These are phyloP conservation scores for Protomyctophum bolini DNA, from an alignment of 2,113 vertebrate species.

Conservation along the genomic window DNA sequence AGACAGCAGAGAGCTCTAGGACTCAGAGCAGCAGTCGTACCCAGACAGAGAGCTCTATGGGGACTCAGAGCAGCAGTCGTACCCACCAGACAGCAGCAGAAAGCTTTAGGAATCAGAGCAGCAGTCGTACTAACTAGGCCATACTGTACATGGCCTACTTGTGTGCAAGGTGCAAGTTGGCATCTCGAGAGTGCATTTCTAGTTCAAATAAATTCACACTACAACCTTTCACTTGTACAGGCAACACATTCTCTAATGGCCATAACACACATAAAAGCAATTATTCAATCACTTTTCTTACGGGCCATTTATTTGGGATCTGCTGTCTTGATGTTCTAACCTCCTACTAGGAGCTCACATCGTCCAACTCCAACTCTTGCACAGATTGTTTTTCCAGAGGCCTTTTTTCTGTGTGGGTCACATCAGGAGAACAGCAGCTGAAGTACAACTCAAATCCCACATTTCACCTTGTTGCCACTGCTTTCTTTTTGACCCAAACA, in stretches of 20 bases:
- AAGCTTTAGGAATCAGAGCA: too few species aligned
- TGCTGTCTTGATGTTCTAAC: slow-evolving; percentile 21
- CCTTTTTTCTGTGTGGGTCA: slow-evolving; percentile 39
- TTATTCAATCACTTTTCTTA: slow-evolving; percentile 30
- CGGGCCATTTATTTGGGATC: slow-evolving; percentile 4
- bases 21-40: too few species aligned
- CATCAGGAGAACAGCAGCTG: slow-evolving; percentile 21
- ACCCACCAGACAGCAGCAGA: too few species aligned
- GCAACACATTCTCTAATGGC: slow-evolving; percentile 41
- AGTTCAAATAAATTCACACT: neutral
- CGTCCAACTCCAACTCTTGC: slow-evolving; percentile 11
- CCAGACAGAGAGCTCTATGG: too few species aligned
- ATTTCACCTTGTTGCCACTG: slow-evolving; percentile 41
- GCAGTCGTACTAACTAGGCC: too few species aligned
- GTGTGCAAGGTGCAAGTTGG: too few species aligned
- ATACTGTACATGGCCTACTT: too few species aligned
- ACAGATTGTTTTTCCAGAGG: slow-evolving; percentile 39
- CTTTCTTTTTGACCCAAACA: slow-evolving; percentile 37
- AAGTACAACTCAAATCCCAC: slow-evolving; percentile 25
- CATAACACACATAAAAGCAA: slow-evolving; percentile 24
- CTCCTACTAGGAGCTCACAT: neutral
- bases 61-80: too few species aligned
- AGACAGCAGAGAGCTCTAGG: too few species aligned
- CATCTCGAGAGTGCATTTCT: too few species aligned
- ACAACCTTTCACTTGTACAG: slow-evolving; percentile 11